Evolutionary conservation across 2,888 invertebrate genomes (phyloP), one percentile per base, ranked within the genome.

Genomic region (Lithosia quadra): DNA sequence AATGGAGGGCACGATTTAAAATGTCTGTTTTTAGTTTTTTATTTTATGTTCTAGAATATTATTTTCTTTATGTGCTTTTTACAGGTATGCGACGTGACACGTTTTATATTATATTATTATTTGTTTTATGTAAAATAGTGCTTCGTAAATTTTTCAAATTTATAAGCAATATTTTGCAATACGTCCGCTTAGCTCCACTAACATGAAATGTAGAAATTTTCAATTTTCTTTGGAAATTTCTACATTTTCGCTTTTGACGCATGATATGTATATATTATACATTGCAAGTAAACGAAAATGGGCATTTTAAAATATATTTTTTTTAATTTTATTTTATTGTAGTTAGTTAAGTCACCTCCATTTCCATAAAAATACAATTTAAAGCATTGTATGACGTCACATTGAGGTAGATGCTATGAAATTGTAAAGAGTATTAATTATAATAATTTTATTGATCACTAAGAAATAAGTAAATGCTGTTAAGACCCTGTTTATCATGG

Each of bases 251-350:
- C 85, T 85, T 90, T 84, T 74, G 61, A 74, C 75, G 90, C 90
- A 89, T 87, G 84, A 80, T 80, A 76, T 79, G 34, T 72, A 79
- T 78, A 73, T 77, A 71, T 75, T 36, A 68, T 63, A 80, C 78
- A 79, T 70, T 79, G 78, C 78, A 82, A 78, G 79, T 82, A 75
- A 81, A 88, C 89, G 89, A 94, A 93, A 93, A 95, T 94, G 94
- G 94, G 94, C 94, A 94, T 95, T 94, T 94, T 92, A 91, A 92
- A 88, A 81, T 75, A 64, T 72, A n/a, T n/a, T n/a, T n/a, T n/a
- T 72, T 77, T 74, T 62, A 34, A 76, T 78, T 67, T 74, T 63
- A 70, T 67, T 73, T 60, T 68, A 56, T 62, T 34, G 63, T 67
- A 68, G 63, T 64, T 67, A 69, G 58, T 63, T 81, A 81, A 82